Percentiles rank a stretch among this genome's conserved stretches.
These are phyloP conservation scores for Drosophila carrolli DNA, from an alignment of 1,140 invertebrate species.

Conservation along the genomic window DNA sequence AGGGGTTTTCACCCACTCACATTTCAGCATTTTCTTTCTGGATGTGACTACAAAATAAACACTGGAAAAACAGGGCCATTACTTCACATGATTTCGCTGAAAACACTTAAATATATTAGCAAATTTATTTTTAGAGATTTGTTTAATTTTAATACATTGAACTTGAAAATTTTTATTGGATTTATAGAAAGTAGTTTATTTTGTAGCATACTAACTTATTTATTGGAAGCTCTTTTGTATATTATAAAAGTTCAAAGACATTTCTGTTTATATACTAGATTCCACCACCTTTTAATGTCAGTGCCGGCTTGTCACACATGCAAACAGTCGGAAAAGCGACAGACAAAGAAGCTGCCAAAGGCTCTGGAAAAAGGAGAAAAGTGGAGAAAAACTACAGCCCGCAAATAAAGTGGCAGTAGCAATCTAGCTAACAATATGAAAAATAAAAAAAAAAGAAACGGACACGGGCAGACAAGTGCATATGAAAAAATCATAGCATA, in stretches of 20 bases:
- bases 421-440: conserved; percentile 15
- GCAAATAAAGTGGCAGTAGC: conserved; percentile 68
- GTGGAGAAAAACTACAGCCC: conserved; percentile 26
- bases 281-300: not conserved
- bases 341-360: conserved; percentile 61
- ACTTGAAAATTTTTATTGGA: too few species aligned
- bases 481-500: conserved; percentile 69
- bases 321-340: conserved; percentile 61
- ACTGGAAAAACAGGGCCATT: not conserved
- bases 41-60: not conserved
- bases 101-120: too few species aligned
- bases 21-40: not conserved
- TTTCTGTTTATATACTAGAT: not conserved
- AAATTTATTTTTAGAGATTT: not conserved
- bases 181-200: too few species aligned
- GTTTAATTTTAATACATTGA: too few species aligned
- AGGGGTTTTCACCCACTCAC: conserved; percentile 5
- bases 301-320: conserved; percentile 19
- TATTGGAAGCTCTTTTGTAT: too few species aligned
- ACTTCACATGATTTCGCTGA: too few species aligned
- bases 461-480: conserved; percentile 28
- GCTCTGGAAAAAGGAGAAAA: conserved; percentile 22
- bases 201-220: too few species aligned
- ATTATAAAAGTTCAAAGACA: too few species aligned
- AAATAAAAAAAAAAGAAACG: conserved; percentile 31